Base-by-base conservation (phyloP, 2,888 invertebrate species). In the Epinotia ramella region DNA sequence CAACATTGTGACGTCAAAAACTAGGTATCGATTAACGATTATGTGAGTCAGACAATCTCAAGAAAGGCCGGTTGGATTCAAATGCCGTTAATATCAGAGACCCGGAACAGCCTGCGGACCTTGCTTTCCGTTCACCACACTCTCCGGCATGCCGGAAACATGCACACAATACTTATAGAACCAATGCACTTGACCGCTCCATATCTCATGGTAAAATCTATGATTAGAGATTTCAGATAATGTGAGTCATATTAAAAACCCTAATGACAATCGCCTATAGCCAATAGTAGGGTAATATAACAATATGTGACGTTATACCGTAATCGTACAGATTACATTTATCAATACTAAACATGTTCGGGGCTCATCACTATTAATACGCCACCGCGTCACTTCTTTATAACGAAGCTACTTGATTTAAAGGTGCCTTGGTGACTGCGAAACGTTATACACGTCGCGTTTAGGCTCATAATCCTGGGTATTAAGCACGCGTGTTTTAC, bases 91-190 rank as follows among this genome's bases (percentile, higher is more conserved):
- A 28, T 62, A 73, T 16, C 57, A 56, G 62, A 63, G 67, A 63
- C 73, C 68, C 73, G 73, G 73, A 68, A 73, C 33, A 20, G 62
- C 16, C 16, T 18, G 44, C 64, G 59, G 16, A 9, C 73, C 73
- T 68, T 68, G 62, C 62, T 73, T 18, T 62, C 7, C 60, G 28
- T 20, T 62, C n/a, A 20, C 24, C 46, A 57, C 56, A 44, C 57
- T 68, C 33, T 67, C n/a, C 59, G 40, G 20, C 68, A 20, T 20
- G 18, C 18, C 44, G 40, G 44, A 56, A 13, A 46, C 16, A 13
- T 13, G n/a, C n/a, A n/a, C 62, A 62, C 0, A 5, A 13, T 53
- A 16, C 49, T 13, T n/a, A 53, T 0, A 53, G 53, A 53, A 40
- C 9, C 40, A 40, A 40, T 40, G 40, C 40, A 40, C 40, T 33